phyloP scores from a whole-genome alignment of 2,113 vertebrate genomes.

The Eolophus roseicapilla region DNA sequence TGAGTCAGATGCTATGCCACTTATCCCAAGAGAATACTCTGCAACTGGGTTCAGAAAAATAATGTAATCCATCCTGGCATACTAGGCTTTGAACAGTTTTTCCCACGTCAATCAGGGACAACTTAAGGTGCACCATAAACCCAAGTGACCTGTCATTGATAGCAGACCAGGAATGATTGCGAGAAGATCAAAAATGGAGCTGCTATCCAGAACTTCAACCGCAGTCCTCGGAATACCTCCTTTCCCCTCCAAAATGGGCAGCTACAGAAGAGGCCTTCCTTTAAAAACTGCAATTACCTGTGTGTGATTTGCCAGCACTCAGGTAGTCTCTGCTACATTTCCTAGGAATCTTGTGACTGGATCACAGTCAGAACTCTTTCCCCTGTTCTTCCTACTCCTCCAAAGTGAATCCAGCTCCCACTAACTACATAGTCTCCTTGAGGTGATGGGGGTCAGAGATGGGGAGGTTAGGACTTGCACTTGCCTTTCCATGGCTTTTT shows the following conservation, averaged over 20 bases:
- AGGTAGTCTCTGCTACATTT: neutral
- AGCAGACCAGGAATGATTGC: neutral
- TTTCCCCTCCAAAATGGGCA: neutral
- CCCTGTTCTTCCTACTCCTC: neutral
- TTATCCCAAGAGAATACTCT: constrained; percentile 13
- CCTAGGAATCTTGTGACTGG: neutral
- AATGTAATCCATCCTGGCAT: neutral
- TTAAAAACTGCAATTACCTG: neutral
- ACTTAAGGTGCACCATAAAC: neutral
- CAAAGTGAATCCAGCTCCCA: neutral
- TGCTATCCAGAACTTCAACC: neutral
- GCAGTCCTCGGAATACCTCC: neutral
- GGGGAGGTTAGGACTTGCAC: neutral
- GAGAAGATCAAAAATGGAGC: neutral
- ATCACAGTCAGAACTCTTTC: neutral
- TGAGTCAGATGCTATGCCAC: constrained; percentile 55
- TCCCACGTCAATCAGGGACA: neutral
- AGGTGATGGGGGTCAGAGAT: neutral
- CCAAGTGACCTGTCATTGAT: neutral
- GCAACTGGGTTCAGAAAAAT: constrained; percentile 6
- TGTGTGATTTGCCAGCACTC: neutral
- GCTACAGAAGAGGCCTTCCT: neutral
- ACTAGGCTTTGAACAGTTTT: neutral
- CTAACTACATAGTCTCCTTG: neutral
- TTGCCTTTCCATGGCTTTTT: neutral